Percentiles rank a stretch among this genome's conserved stretches.
These are phyloP conservation scores for Ricordea florida DNA, from an alignment of 92 coral and sea anemone species.

Conservation along the genomic window DNA sequence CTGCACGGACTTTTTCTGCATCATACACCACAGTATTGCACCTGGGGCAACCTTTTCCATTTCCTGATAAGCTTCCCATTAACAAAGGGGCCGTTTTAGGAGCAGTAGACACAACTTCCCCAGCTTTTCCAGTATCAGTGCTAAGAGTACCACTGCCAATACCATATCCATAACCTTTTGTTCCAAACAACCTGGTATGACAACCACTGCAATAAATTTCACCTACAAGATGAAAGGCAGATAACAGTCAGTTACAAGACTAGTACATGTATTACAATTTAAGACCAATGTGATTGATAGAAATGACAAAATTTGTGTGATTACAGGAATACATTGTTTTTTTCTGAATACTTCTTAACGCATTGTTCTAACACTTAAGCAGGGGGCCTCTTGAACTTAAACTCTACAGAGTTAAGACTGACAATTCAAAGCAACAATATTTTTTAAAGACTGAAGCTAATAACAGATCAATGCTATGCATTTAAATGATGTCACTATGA, in stretches of 20 bases:
- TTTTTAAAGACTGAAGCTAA: too few species aligned
- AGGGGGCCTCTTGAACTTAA: too few species aligned
- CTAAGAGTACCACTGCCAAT: conserved; percentile 82
- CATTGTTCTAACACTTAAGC: too few species aligned
- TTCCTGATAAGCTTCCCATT: not conserved
- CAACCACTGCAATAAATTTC: conserved; percentile 78
- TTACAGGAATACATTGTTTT: too few species aligned
- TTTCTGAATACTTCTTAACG: too few species aligned
- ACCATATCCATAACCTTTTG: conserved; percentile 88
- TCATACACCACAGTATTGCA: conserved; percentile 66
- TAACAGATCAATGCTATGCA: too few species aligned
- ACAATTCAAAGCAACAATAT: too few species aligned
- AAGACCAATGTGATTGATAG: too few species aligned
- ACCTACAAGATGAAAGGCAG: conserved; percentile 12
- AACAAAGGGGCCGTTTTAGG: conserved; percentile 43
- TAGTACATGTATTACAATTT: too few species aligned
- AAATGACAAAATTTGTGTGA: too few species aligned
- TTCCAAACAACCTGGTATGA: conserved; percentile 73
- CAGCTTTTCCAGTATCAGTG: conserved; percentile 69
- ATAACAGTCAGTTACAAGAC: not conserved
- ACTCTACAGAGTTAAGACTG: too few species aligned
- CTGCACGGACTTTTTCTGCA: conserved; percentile 65
- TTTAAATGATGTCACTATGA: too few species aligned
- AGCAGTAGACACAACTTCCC: conserved; percentile 56
- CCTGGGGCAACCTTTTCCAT: conserved; percentile 55